Evolutionary conservation across 2,797 vertebrate species (phyloP), one percentile per base, ranked within the genome.

Genomic region (Melanotaenia pygmaea): DNA sequence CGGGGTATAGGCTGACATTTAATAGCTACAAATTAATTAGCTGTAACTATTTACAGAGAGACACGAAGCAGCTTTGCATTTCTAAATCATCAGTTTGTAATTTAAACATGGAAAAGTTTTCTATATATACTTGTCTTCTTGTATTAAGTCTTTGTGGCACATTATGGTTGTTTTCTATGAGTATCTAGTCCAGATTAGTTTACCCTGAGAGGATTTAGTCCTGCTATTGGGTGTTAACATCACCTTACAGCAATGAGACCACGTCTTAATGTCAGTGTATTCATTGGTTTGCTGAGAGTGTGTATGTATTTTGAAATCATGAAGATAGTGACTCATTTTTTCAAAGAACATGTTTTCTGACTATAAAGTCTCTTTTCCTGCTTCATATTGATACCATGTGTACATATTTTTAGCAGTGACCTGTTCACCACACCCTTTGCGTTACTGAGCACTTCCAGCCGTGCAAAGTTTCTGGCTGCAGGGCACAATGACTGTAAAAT

Each of bases 321-420:
- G 82, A 64, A 32, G 76, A 82, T 70, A 64, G 24, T 24, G 75
- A 67, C 66, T 74, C 77, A 57, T 35, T 34, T 35, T 61, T 50
- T 54, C n/a, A 1, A 22, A 8, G 68, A 30, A 8, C 50, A 26
- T 43, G 45, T 61, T 67, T 60, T 24, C 22, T 24, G 13, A 43
- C 30, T 5, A 24, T 26, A 4, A 62, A 51, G 26, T 22, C 38
- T 58, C 9, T 22, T 54, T 35, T 76, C 53, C 3, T 66, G 65
- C 60, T 56, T 74, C 37, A 32, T 67, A 60, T 64, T 74, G 68
- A 40, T 24, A 1, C 30, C 26, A 0, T 38, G 73, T 64, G 66
- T 60, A 24, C 51, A 62, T 62, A 37, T 77, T 78, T 70, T 40
- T 10, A 66, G 35, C 70, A 67, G 59, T 70, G 83, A 85, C 82